Evolutionary conservation across 2,888 invertebrate species (phyloP), one percentile per base, ranked within the genome.

Genomic region (Pegoplata infirma): DNA sequence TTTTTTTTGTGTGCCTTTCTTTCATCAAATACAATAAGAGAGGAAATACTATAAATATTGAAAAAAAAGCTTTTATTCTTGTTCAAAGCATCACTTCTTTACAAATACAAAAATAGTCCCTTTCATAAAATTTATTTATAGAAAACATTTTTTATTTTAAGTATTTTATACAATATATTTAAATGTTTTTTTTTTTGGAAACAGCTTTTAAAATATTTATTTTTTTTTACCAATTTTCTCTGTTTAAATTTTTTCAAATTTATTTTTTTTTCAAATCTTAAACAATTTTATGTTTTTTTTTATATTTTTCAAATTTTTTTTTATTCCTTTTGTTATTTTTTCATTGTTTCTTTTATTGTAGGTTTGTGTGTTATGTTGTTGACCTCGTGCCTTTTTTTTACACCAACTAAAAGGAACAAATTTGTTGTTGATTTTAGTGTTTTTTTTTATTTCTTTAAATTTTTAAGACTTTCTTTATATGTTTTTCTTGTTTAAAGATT

Each of bases 281-380:
- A 32, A n/a, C n/a, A n/a, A 10, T 3, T 32, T 10, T 32, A 32
- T 10, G 8, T 10, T 32, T 32, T 32, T 32, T 32, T 1, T 32
- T 32, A 1, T 32, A 32, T 32, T 32, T 32, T 32, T 10, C 12
- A 4, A 16, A 5, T 3, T 8, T 7, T 21, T 63, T 6, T 17
- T 25, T 10, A 23, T 16, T n/a, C n/a, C n/a, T 46, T n/a, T 44
- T 58, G n/a, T 40, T 58, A 17, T 53, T n/a, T 1, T 61, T 21
- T 14, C 53, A 19, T 19, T 12, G 63, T 44, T 59, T 6, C 44
- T 21, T 19, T 28, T 2, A 23, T 47, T 49, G 21, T 36, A 36
- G 55, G 32, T 32, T 72, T 46, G 56, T 58, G 53, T 44, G 32
- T 67, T 59, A 67, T 67, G 32, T 53, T 61, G 68, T 68, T 63